phyloP scores from a whole-genome alignment of 2,888 invertebrate genomes.

The Cantharis flavilabris region DNA sequence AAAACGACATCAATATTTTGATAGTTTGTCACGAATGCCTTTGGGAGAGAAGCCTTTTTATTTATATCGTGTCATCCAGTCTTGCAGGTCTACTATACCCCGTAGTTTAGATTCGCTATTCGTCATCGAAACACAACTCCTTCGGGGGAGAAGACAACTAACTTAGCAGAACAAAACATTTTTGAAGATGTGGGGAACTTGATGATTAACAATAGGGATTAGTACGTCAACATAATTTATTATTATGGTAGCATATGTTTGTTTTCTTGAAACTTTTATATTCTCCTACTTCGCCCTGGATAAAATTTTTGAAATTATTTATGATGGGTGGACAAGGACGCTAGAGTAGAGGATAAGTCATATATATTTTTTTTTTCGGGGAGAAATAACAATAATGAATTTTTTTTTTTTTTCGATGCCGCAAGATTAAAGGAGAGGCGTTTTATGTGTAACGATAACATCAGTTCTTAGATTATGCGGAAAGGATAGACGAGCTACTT shows the following conservation, averaged over 20 bases:
- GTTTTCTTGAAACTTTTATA: slow-evolving; percentile 33
- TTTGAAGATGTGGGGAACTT: slow-evolving; percentile 34
- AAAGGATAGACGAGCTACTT: slow-evolving; percentile 51
- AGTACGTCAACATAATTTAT: slow-evolving; percentile 40
- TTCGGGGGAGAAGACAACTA: slow-evolving; percentile 28
- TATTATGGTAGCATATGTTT: slow-evolving; percentile 42
- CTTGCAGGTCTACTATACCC: slow-evolving; percentile 32
- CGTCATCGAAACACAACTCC: slow-evolving; percentile 40
- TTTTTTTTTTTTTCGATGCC: background rate
- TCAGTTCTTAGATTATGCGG: slow-evolving; percentile 39
- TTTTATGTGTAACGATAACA: slow-evolving; percentile 29
- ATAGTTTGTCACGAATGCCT: slow-evolving; percentile 30
- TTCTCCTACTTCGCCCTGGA: slow-evolving; percentile 17
- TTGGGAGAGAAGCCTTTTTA: slow-evolving; percentile 30
- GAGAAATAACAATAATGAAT: background rate
- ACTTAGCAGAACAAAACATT: slow-evolving; percentile 38
- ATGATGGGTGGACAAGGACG: background rate
- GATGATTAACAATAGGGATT: slow-evolving; percentile 45
- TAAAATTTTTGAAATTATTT: slow-evolving; percentile 12
- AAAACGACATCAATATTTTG: slow-evolving; percentile 33
- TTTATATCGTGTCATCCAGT: slow-evolving; percentile 32
- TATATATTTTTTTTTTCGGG: background rate
- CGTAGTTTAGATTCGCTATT: slow-evolving; percentile 41
- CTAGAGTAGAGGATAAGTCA: slow-evolving; percentile 1
- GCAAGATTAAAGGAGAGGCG: background rate